Base-by-base conservation (phyloP, 2,888 invertebrate species). In the Cantharis nigra region DNA sequence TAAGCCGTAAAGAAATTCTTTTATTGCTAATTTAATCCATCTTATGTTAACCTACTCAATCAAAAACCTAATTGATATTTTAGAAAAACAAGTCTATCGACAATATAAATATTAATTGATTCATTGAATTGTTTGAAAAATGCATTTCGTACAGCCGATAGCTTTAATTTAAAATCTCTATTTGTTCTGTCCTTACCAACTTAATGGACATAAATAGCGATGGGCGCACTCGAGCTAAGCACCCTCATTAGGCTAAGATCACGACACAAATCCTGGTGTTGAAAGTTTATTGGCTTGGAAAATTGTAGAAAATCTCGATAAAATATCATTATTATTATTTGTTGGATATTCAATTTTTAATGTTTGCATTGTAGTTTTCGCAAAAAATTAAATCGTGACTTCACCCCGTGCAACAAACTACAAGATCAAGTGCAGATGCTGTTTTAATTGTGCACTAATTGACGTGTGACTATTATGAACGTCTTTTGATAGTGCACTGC, bases 391-490 rank as follows among this genome's bases (percentile, higher is more conserved):
- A 69, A 63, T 73, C 74, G 77, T 77, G 77, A 74, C 77, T 74
- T 67, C 23, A 74, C 71, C 69, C 70, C 75, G 74, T 65, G 70
- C 26, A 73, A 65, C 69, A 71, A 65, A 49, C 49, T 67, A 20
- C 70, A 62, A 30, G 67, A 74, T 71, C 77, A 67, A 67, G 74
- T 77, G 72, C 30, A 74, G 74, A 73, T 73, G 67, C 70, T 74
- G 74, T 73, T 79, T 80, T 79, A 79, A 80, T 78, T 80, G 78
- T 76, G 71, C 75, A 69, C 79, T 80, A 80, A 80, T 79, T 80
- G 79, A 80, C 78, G 79, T 78, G 76, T 78, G 71, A 79, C 77
- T 77, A 79, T 78, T 79, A 79, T 80, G 76, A 71, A 76, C 71
- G 74, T 78, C 67, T 75, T 63, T 62, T 62, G 76, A 76, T 78